phyloP scores from a whole-genome alignment of 2,888 invertebrate species.

The Sicus ferrugineus region DNA sequence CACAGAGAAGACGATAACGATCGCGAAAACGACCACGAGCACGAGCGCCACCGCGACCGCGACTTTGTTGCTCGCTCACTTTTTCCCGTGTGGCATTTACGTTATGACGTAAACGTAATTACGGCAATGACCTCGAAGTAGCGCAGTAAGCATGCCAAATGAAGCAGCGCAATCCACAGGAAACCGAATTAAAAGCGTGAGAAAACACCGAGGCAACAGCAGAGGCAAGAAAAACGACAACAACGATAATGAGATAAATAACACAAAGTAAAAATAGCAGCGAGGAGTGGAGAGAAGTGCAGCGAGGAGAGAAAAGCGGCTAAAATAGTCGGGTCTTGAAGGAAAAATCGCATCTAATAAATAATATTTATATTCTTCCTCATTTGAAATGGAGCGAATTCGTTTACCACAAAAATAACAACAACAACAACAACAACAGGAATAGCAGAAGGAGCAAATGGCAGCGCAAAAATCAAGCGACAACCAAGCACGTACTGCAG shows the following conservation, averaged over 20 bases:
- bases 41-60: neutral
- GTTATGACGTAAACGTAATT: constrained; percentile 13
- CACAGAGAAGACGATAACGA: neutral
- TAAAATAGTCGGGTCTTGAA: neutral
- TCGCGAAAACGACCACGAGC: neutral
- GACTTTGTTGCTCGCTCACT: neutral
- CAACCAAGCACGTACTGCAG: neutral
- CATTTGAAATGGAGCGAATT: constrained; percentile 10
- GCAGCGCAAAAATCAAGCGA: neutral
- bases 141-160: neutral
- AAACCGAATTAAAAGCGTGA: neutral
- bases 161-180: neutral
- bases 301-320: neutral
- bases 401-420: neutral
- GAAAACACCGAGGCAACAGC: neutral
- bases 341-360: constrained; percentile 20
- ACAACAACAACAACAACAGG: constrained; percentile 4
- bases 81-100: neutral
- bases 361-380: constrained; percentile 25
- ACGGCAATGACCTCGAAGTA: constrained; percentile 4
- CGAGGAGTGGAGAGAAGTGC: neutral
- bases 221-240: neutral
- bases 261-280: neutral
- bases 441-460: constrained; percentile 1
- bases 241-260: neutral